phyloP scores from a whole-genome alignment of 30 jellyfish, hydroid and myxozoan genomes.

The Aurelia coerulea region DNA sequence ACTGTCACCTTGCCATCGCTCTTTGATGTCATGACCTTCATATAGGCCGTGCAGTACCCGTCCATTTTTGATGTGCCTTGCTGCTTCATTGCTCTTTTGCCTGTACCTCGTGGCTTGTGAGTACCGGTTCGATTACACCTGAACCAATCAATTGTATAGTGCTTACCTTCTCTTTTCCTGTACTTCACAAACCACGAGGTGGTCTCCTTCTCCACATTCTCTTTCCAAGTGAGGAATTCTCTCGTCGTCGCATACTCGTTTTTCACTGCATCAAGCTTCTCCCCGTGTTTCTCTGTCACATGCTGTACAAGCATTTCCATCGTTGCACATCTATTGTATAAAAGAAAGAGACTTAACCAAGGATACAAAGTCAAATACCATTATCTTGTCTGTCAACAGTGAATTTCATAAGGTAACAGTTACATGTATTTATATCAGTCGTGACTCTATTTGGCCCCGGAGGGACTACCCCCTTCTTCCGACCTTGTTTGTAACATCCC shows the following conservation, averaged over 20 bases:
- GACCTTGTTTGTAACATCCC: no score
- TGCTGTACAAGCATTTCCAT: no score
- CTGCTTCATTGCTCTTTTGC: slow-evolving; percentile 63
- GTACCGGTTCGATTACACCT: slow-evolving; percentile 40
- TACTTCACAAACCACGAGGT: slow-evolving; percentile 40
- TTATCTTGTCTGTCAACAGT: no score
- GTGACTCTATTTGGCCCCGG: no score
- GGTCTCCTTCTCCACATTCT: slow-evolving; percentile 10
- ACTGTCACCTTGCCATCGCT: slow-evolving; percentile 20
- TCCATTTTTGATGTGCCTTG: slow-evolving; percentile 54
- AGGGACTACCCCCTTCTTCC: no score
- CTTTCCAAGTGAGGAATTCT: slow-evolving; percentile 10
- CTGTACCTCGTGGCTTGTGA: slow-evolving; percentile 30
- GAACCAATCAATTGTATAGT: slow-evolving; percentile 36
- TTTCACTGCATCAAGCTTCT: not conserved
- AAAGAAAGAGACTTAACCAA: no score
- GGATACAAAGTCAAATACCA: no score
- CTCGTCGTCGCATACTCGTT: not conserved
- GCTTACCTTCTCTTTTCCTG: slow-evolving; percentile 25
- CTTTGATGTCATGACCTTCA: slow-evolving; percentile 9
- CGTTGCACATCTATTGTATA: no score
- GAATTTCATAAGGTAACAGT: no score
- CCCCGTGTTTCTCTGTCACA: no score
- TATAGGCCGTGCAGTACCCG: slow-evolving; percentile 26
- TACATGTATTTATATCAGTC: no score